Evolutionary conservation across 2,888 invertebrate species (phyloP).

Genomic region (Dichetophora obliterata): DNA sequence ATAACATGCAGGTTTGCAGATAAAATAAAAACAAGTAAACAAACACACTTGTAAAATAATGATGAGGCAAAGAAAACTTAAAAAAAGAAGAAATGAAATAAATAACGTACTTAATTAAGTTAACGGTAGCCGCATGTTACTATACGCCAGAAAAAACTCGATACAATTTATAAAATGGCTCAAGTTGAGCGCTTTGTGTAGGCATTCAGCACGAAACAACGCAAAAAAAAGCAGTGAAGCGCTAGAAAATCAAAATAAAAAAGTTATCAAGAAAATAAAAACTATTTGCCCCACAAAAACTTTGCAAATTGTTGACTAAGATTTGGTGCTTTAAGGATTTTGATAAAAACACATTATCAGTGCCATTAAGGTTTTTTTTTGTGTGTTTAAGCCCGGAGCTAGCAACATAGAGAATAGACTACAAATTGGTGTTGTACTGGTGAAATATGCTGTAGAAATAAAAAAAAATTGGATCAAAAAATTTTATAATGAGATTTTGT

Average conservation of each 20-base stretch:
- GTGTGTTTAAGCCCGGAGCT: too few species aligned
- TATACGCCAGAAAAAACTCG: not conserved
- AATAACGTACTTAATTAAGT: slow-evolving; percentile 1
- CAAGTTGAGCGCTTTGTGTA: too few species aligned
- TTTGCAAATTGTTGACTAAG: not conserved
- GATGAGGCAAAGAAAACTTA: not conserved
- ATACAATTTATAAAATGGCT: too few species aligned
- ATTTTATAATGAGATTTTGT: too few species aligned
- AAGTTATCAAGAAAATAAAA: too few species aligned
- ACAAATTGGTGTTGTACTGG: too few species aligned
- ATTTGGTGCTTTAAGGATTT: not conserved
- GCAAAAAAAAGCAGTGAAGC: not conserved
- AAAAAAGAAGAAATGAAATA: not conserved
- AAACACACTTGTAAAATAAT: too few species aligned
- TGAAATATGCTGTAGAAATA: too few species aligned
- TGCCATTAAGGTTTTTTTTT: not conserved
- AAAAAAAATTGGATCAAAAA: too few species aligned
- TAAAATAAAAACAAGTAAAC: not conserved
- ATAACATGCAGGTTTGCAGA: not conserved
- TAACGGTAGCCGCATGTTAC: not conserved
- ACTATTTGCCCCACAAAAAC: too few species aligned
- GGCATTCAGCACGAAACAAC: too few species aligned
- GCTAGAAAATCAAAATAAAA: not conserved
- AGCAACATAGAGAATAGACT: not conserved
- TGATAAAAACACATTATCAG: not conserved